Conservation (phyloP, 2,797 vertebrate species). For the Botia kubotai region DNA sequence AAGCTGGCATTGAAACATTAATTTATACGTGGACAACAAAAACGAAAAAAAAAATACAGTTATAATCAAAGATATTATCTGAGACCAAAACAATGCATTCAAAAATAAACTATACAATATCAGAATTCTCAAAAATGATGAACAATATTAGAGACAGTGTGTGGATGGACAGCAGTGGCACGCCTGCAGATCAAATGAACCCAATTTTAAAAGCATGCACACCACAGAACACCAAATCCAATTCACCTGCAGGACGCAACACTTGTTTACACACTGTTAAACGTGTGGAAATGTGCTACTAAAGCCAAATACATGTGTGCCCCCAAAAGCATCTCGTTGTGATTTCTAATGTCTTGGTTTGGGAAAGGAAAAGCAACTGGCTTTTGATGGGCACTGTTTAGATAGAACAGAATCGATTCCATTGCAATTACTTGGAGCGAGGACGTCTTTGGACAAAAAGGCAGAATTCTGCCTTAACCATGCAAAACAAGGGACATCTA, state of each 20-base stretch:
- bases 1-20: slow-evolving; percentile 89
- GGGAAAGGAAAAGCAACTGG: slow-evolving; percentile 63
- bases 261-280: slow-evolving; percentile 71
- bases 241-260: slow-evolving; percentile 72
- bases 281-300: slow-evolving; percentile 70
- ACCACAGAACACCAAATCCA: slow-evolving; percentile 76
- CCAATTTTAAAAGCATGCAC: slow-evolving; percentile 74
- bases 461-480: slow-evolving; percentile 67
- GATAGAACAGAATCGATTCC: slow-evolving; percentile 70
- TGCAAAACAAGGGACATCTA: slow-evolving; percentile 75
- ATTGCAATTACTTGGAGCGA: slow-evolving; percentile 71
- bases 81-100: slow-evolving; percentile 81
- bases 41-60: slow-evolving; percentile 83
- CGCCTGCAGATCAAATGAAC: slow-evolving; percentile 74
- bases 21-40: slow-evolving; percentile 74
- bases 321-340: slow-evolving; percentile 69
- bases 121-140: slow-evolving; percentile 74
- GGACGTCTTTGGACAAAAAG: slow-evolving; percentile 83
- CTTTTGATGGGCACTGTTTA: slow-evolving; percentile 65
- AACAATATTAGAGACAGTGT: slow-evolving; percentile 74
- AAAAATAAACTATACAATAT: slow-evolving; percentile 80
- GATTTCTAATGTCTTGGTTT: slow-evolving; percentile 73
- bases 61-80: slow-evolving; percentile 86
- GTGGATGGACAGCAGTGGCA: slow-evolving; percentile 74
- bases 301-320: slow-evolving; percentile 71